phyloP scores from a whole-genome alignment of 2,888 invertebrate species.

The Dysmachus trigonus region DNA sequence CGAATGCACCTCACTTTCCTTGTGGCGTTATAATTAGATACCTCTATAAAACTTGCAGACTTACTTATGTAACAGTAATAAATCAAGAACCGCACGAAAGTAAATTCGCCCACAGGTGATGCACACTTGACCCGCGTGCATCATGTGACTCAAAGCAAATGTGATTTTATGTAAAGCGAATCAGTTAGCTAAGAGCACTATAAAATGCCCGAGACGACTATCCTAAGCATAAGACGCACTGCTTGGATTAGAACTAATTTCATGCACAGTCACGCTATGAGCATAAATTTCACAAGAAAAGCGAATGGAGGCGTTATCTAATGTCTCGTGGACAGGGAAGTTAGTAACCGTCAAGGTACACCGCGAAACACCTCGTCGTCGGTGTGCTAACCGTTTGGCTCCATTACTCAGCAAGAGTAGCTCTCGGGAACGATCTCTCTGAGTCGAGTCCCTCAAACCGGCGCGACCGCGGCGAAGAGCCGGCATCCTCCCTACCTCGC shows the following conservation, averaged over 20 bases:
- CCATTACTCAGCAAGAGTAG: conserved; percentile 26
- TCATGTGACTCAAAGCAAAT: conserved; percentile 23
- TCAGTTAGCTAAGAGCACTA: conserved; percentile 18
- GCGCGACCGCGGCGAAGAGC: conserved; percentile 4
- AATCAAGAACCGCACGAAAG: conserved; percentile 27
- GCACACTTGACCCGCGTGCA: conserved; percentile 35
- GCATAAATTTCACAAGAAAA: conserved; percentile 26
- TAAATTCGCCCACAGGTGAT: conserved; percentile 19
- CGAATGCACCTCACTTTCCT: not conserved
- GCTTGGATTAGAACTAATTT: conserved; percentile 32
- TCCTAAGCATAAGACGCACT: conserved; percentile 4
- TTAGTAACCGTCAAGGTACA: conserved; percentile 25
- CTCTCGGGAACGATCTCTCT: not conserved
- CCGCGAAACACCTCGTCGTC: conserved; percentile 8
- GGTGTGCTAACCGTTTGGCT: not conserved
- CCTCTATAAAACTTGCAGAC: not conserved
- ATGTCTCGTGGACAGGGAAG: conserved; percentile 35
- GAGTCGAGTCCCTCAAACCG: not conserved
- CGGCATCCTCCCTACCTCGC: not conserved
- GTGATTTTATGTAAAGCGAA: conserved; percentile 36
- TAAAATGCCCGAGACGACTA: not conserved
- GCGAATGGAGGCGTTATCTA: conserved; percentile 40
- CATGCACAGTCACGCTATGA: conserved; percentile 40
- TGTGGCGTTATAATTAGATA: not conserved
- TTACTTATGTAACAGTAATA: not conserved